phyloP scores from a whole-genome alignment of 2,888 invertebrate species.

The Lycophotia porphyrea region DNA sequence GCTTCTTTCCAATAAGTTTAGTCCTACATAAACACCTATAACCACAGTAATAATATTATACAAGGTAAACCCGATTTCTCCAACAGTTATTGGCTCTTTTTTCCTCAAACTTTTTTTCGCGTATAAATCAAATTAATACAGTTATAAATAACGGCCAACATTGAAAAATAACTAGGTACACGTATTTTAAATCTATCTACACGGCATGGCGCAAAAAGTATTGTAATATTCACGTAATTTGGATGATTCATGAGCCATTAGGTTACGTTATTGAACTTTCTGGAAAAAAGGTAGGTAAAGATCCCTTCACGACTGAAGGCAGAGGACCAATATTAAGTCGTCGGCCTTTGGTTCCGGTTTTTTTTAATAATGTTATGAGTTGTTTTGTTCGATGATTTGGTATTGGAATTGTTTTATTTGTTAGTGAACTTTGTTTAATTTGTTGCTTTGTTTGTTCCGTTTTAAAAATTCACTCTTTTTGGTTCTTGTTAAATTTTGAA shows the following conservation, averaged over 20 bases:
- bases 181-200: conserved; percentile 76
- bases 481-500: too few species aligned
- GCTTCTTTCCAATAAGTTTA: background rate
- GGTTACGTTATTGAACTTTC: conserved; percentile 78
- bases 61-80: conserved; percentile 12
- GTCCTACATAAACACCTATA: background rate
- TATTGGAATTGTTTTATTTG: conserved; percentile 3
- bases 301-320: conserved; percentile 50
- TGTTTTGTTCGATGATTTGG: conserved; percentile 28
- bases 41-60: background rate
- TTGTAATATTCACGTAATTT: conserved; percentile 81
- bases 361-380: conserved; percentile 44
- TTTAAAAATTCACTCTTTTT: too few species aligned
- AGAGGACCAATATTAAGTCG: conserved; percentile 63
- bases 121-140: conserved; percentile 60
- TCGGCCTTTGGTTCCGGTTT: conserved; percentile 42
- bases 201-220: conserved; percentile 74
- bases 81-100: conserved; percentile 27
- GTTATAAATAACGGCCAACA: conserved; percentile 55
- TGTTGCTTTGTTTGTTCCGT: too few species aligned
- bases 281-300: conserved; percentile 72
- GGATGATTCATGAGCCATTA: conserved; percentile 83
- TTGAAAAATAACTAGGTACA: conserved; percentile 66
- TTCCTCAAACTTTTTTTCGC: conserved; percentile 29
- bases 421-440: too few species aligned